Evolutionary conservation across 2,113 vertebrate genomes (phyloP).

Genomic region (Cynoglossus semilaevis): DNA sequence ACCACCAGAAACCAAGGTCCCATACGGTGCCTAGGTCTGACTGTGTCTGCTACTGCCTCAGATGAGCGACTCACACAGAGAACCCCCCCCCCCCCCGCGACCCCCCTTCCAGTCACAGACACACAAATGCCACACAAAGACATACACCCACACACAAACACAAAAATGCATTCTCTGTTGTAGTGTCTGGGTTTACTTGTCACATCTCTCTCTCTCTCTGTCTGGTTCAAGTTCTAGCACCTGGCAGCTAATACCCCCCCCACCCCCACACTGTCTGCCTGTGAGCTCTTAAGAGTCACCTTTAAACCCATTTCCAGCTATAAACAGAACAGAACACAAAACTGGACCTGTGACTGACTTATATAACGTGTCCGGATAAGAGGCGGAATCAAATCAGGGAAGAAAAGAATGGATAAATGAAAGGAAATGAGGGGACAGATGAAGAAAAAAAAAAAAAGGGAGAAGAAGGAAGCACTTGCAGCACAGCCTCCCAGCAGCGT

Average conservation of each 20-base stretch:
- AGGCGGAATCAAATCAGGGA: rapidly evolving
- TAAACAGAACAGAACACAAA: background rate
- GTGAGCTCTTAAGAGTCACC: conserved; percentile 21
- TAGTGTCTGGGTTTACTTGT: conserved; percentile 59
- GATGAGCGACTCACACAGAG: conserved; percentile 62
- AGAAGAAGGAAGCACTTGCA: conserved; percentile 39
- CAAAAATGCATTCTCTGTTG: conserved; percentile 42
- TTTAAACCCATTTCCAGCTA: conserved; percentile 12
- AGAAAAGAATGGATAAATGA: background rate
- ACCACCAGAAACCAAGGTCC: conserved; percentile 42
- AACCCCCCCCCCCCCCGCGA: conserved; percentile 50
- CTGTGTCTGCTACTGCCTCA: conserved; percentile 59
- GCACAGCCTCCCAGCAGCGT: conserved; percentile 42
- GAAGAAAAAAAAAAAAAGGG: background rate
- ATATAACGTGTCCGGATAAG: background rate
- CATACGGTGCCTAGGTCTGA: conserved; percentile 43
- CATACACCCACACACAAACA: conserved; percentile 18
- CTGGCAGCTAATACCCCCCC: conserved; percentile 33
- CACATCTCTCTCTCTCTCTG: conserved; percentile 60
- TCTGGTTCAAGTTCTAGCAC: conserved; percentile 56
- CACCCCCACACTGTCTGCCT: conserved; percentile 15
- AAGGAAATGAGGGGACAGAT: background rate
- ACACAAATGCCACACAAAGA: conserved; percentile 15
- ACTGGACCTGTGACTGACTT: conserved; percentile 4
- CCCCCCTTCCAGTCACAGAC: too few relatives aligned